A percentile compares a stretch with the other conserved stretches of the same genome.
Evolutionary conservation across 2,797 vertebrate species (phyloP).

Genomic region (Xenops minutus): DNA sequence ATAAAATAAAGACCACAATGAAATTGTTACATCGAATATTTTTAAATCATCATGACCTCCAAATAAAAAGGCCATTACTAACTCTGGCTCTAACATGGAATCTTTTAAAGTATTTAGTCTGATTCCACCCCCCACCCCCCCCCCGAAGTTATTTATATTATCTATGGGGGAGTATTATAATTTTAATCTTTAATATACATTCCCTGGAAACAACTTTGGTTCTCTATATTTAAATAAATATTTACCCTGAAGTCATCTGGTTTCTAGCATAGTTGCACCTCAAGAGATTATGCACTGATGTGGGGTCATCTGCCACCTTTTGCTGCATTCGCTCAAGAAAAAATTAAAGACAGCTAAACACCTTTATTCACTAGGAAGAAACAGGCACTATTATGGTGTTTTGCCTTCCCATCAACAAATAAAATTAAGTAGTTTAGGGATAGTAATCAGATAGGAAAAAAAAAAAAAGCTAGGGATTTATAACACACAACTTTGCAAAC

Average conservation of each 20-base stretch:
- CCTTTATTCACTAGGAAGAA: not conserved
- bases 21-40: not conserved
- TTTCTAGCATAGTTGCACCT: not conserved
- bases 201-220: not conserved
- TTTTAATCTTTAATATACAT: not conserved
- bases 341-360: not conserved
- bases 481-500: not conserved
- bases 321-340: not conserved
- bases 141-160: not conserved
- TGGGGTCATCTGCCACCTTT: not conserved
- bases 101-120: not conserved
- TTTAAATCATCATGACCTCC: not conserved
- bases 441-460: not conserved
- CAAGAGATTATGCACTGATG: not conserved
- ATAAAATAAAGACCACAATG: rapidly evolving
- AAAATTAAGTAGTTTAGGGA: not conserved
- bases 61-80: not conserved
- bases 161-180: not conserved
- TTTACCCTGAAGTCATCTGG: not conserved
- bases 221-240: not conserved
- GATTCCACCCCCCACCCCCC: too few relatives aligned
- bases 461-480: not conserved
- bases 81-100: not conserved
- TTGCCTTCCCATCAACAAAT: not conserved
- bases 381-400: not conserved